Base-by-base conservation (phyloP, 2,797 vertebrate genomes). In the Rhadinocentrus ornatus region DNA sequence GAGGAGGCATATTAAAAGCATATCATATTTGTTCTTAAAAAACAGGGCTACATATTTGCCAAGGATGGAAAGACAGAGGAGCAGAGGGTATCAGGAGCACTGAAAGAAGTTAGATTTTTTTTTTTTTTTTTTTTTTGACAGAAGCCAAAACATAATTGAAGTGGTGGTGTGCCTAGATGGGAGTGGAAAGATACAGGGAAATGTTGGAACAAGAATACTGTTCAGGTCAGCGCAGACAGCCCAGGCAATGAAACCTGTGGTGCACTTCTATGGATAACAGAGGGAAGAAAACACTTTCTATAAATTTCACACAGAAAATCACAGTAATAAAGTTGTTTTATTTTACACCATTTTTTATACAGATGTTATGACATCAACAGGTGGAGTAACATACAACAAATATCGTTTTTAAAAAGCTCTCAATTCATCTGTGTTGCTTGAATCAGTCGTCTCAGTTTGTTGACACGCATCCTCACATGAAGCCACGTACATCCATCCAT, bases 171-270 rank as follows among this genome's bases (percentile, higher is more conserved):
- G 52, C 34, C 41, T 46, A 65, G 56, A 34, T 24, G 29, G 58
- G 60, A 54, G 65, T 69, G 58, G 29, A 53, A 62, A 50, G 65
- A 60, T 56, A 62, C 35, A 41, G 62, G 32, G 62, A 46, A 58
- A 41, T 62, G 68, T 62, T 61, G 68, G 61, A 18, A 15, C 0
- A 6, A 67, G 71, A 87, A 77, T 77, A 77, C 29, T 75, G 73
- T 24, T 64, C 6, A 26, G 71, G 80, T 88, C 75, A 85, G 50
- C 59, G 56, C 59, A 64, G 73, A 75, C 35, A 61, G 77, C 75
- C 61, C 71, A 75, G 63, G 48, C 1, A 0, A 54, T 41, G 74
- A 77, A 82, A 55, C 60, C 75, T 66, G 67, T 22, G 10, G 62
- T 60, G 63, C 69, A 67, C 55, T n/a, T 46, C 31, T 27, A 6